phyloP scores from a whole-genome alignment of 2,888 invertebrate genomes.

The Acleris literana region DNA sequence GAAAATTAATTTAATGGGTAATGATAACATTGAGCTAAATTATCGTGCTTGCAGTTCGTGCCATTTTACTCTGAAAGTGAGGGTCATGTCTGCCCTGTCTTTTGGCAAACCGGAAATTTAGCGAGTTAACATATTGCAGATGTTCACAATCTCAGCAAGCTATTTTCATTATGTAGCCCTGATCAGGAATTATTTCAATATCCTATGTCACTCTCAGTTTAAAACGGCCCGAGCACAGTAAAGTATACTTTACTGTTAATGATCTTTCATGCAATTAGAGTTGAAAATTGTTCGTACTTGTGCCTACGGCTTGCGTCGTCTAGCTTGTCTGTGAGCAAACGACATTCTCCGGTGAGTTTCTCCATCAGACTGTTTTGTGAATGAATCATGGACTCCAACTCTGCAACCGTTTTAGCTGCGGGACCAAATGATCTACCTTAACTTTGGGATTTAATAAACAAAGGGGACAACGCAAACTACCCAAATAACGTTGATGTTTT shows the following conservation, averaged over 20 bases:
- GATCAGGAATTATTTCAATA: background rate
- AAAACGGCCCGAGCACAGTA: slow-evolving; percentile 15
- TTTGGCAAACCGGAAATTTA: background rate
- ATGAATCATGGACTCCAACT: slow-evolving; percentile 94
- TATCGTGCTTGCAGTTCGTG: slow-evolving; percentile 40
- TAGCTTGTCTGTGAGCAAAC: slow-evolving; percentile 93
- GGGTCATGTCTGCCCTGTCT: background rate
- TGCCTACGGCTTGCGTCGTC: slow-evolving; percentile 94
- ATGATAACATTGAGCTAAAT: slow-evolving; percentile 59
- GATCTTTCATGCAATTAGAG: slow-evolving; percentile 63
- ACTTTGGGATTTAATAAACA: slow-evolving; percentile 47
- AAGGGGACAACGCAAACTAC: slow-evolving; percentile 16
- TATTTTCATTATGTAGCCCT: background rate
- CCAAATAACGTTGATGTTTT: slow-evolving; percentile 20
- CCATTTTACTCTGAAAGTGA: slow-evolving; percentile 28
- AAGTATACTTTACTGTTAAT: slow-evolving; percentile 41
- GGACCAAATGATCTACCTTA: slow-evolving; percentile 80
- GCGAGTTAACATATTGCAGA: background rate
- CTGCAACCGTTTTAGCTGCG: slow-evolving; percentile 94
- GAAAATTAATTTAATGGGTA: slow-evolving; percentile 66
- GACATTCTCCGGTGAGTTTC: slow-evolving; percentile 95
- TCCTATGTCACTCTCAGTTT: slow-evolving; percentile 11
- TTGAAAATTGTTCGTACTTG: slow-evolving; percentile 87
- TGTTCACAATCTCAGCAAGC: background rate
- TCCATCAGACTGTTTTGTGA: slow-evolving; percentile 97